Evolutionary conservation across 1,140 invertebrate genomes (phyloP), one percentile per base, ranked within the genome.

Genomic region (Battus philenor): DNA sequence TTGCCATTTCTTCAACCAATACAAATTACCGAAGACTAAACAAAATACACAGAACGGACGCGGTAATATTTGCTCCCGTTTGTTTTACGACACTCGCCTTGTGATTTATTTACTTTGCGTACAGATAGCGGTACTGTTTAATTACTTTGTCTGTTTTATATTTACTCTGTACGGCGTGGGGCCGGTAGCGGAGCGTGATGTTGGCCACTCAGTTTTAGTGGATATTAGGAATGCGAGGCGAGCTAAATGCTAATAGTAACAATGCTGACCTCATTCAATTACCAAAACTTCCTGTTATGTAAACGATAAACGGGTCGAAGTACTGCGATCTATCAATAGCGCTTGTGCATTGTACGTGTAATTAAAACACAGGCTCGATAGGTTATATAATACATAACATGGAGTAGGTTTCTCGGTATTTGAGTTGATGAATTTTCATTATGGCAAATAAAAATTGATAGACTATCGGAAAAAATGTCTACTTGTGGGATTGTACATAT

Each of bases 61-160:
- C 38, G 41, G 44, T 41, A 49, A 47, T 68, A 47, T 58, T 65
- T 56, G 54, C 56, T 51, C 48, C 48, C 68, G 59, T 70, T 75
- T 71, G 56, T 61, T 71, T 64, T 65, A 66, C 57, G 59, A 68
- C 60, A 56, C 64, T 59, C 53, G 49, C 39, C 49, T 30, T 10
- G 49, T 57, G 48, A 76, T 69, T 69, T 78, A 74, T 76, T 78
- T 72, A 75, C 70, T 63, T 59, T 56, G 60, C 59, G 29, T 46
- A 22, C 46, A 60, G 59, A 73, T 75, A 77, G 64, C 70, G 65
- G 68, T 70, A 29, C 59, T 30, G 59, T 69, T 77, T 76, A 66
- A 78, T 74, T 76, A 62, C 65, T 64, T 65, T 65, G 66, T 45
- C 54, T 57, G 59, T 44, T 63, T 66, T 57, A 63, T 74, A 65